Percentiles rank a stretch among this genome's conserved stretches.
Conservation (phyloP, 2,797 vertebrate genomes). For the Dryobates pubescens region DNA sequence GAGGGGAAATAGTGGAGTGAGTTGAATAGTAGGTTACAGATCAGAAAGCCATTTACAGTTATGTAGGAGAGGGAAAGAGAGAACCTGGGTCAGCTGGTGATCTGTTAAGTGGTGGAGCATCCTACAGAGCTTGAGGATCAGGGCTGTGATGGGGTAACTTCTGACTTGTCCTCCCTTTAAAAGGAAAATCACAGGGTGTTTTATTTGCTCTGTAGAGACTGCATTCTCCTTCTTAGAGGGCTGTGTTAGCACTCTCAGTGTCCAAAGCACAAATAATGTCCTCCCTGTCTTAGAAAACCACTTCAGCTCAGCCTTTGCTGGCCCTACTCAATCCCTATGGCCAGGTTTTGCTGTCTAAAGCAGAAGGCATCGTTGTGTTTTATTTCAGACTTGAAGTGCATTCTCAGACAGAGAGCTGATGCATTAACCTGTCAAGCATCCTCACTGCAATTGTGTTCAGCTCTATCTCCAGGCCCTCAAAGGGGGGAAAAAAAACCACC, state of each 20-base stretch:
- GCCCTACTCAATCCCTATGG: conserved; percentile 1
- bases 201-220: neutral
- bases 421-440: neutral
- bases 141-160: neutral
- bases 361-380: neutral
- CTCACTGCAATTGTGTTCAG: neutral
- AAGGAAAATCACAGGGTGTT: neutral
- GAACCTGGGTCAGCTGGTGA: neutral
- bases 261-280: conserved; percentile 43
- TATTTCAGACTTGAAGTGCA: neutral
- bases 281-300: neutral
- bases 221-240: neutral
- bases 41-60: neutral
- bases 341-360: neutral
- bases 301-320: conserved; percentile 8
- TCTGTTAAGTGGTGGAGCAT: neutral
- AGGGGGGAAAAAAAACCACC: neutral
- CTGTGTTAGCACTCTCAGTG: neutral
- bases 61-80: neutral
- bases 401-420: neutral
- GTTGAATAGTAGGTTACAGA: neutral
- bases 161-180: neutral
- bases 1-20: neutral
- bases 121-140: neutral
- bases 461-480: neutral